These are phyloP conservation scores for Pachypeltis micranthus DNA, from an alignment of 1,140 invertebrate genomes.

Conservation along the genomic window DNA sequence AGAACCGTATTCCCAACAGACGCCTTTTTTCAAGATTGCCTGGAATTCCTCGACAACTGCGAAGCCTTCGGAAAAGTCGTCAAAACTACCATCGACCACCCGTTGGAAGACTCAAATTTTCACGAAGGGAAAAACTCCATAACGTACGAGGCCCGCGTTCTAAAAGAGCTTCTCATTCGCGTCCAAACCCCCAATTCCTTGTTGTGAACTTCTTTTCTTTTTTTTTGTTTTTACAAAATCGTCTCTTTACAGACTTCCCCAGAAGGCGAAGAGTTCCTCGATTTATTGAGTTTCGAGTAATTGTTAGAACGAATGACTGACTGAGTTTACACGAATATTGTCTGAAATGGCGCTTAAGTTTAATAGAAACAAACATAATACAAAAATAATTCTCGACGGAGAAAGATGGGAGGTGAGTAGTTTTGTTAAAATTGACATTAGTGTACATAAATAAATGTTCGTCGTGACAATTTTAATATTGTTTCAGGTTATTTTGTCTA, in stretches of 20 bases:
- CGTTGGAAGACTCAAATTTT: conserved; percentile 56
- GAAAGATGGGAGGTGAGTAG: conserved; percentile 19
- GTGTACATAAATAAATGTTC: too few relatives aligned
- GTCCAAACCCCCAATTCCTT: conserved; percentile 18
- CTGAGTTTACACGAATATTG: background rate
- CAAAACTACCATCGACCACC: conserved; percentile 67
- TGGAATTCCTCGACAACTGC: conserved; percentile 87
- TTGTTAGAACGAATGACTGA: too few relatives aligned
- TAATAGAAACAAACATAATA: conserved; percentile 15
- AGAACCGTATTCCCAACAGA: conserved; percentile 84
- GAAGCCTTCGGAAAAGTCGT: conserved; percentile 77
- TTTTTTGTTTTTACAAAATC: conserved; percentile 5
- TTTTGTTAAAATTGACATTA: too few relatives aligned
- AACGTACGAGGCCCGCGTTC: conserved; percentile 75
- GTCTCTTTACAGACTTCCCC: background rate
- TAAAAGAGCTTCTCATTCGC: conserved; percentile 67
- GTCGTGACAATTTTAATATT: too few relatives aligned
- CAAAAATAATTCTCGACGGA: conserved; percentile 17
- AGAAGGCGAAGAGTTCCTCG: too few relatives aligned
- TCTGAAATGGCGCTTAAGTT: conserved; percentile 16
- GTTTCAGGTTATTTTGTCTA: too few relatives aligned
- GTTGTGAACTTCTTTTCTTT: conserved; percentile 2
- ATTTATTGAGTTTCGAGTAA: too few relatives aligned
- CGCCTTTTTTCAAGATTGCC: conserved; percentile 76
- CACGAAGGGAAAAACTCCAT: conserved; percentile 82